Percentiles rank a stretch among this genome's conserved stretches.
Evolutionary conservation across 2,113 vertebrate genomes (phyloP).

Genomic region (Isichthys henryi): DNA sequence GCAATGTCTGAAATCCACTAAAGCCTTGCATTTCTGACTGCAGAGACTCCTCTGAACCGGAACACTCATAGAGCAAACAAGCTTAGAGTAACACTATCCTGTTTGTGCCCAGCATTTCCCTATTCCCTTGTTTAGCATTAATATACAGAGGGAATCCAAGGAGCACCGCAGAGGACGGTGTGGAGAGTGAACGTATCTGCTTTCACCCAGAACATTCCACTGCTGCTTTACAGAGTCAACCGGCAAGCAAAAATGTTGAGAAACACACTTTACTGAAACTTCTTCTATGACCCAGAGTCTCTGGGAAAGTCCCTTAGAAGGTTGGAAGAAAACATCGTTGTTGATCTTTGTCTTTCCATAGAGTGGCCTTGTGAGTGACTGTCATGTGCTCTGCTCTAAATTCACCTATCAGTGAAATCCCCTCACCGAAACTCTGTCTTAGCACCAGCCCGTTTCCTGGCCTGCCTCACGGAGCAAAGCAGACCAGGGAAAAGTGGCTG

Average conservation of each 20-base stretch:
- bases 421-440: background rate
- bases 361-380: background rate
- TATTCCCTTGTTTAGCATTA: background rate
- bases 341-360: background rate
- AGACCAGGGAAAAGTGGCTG: background rate
- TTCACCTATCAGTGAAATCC: background rate
- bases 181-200: constrained; percentile 17
- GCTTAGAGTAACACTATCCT: background rate
- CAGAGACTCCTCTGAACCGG: background rate
- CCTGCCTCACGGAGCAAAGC: background rate
- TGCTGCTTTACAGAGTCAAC: constrained; percentile 14
- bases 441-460: background rate
- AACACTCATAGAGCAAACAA: background rate
- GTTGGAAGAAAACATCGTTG: background rate
- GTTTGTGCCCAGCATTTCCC: background rate
- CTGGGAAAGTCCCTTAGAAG: background rate
- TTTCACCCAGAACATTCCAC: constrained; percentile 23
- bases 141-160: background rate
- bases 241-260: constrained; percentile 15
- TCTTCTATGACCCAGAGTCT: background rate
- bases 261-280: background rate
- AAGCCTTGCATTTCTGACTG: background rate
- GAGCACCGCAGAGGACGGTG: background rate
- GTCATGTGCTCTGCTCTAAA: background rate
- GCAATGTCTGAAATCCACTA: background rate